A percentile compares a stretch with the other conserved stretches of the same genome.
Conservation (phyloP, 2,888 invertebrate species). For the Chrysotoxum bicinctum region DNA sequence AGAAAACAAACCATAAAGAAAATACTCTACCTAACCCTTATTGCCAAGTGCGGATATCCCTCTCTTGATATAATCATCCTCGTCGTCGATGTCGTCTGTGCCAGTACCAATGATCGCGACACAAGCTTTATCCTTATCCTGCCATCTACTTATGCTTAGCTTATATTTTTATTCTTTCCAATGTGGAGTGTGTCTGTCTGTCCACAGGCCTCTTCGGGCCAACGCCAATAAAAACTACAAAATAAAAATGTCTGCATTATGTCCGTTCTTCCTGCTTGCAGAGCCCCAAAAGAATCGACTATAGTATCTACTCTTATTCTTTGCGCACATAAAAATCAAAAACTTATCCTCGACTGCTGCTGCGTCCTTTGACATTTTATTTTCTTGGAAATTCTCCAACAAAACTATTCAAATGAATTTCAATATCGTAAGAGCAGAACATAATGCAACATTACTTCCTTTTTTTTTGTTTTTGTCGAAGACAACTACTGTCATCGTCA, state of each 20-base stretch:
- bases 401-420: slow-evolving; percentile 72
- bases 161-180: not conserved
- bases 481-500: slow-evolving; percentile 49
- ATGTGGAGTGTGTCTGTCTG: slow-evolving; percentile 5
- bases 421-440: slow-evolving; percentile 64
- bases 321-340: slow-evolving; percentile 61
- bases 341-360: slow-evolving; percentile 61
- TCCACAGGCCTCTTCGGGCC: slow-evolving; percentile 48
- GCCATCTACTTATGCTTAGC: slow-evolving; percentile 15
- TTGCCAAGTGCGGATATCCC: slow-evolving; percentile 35
- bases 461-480: slow-evolving; percentile 20
- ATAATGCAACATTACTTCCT: slow-evolving; percentile 61
- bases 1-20: not conserved
- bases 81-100: not conserved
- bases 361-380: slow-evolving; percentile 59
- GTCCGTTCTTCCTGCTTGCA: slow-evolving; percentile 43
- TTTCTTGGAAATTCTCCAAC: slow-evolving; percentile 65
- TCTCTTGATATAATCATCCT: slow-evolving; percentile 26
- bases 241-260: slow-evolving; percentile 71
- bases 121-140: slow-evolving; percentile 57
- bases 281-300: slow-evolving; percentile 22
- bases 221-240: slow-evolving; percentile 65
- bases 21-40: not conserved
- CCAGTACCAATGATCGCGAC: slow-evolving; percentile 26
- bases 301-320: not conserved